phyloP scores from a whole-genome alignment of 2,888 invertebrate genomes.

The Embidobia sp. region DNA sequence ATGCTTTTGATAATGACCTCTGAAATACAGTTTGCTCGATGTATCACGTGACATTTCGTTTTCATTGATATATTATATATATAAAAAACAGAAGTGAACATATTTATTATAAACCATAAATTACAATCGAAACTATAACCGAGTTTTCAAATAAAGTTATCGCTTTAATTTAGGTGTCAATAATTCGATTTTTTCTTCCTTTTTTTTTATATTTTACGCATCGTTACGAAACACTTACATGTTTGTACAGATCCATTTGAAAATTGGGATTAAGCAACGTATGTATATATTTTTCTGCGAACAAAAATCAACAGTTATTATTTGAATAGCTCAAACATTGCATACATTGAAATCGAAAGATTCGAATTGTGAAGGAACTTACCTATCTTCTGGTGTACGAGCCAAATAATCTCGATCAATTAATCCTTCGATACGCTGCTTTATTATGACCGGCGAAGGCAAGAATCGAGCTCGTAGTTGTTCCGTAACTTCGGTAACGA shows the following conservation, averaged over 20 bases:
- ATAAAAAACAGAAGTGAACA: constrained; percentile 49
- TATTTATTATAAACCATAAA: constrained; percentile 39
- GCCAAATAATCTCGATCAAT: constrained; percentile 99
- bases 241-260: constrained; percentile 79
- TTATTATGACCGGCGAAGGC: constrained; percentile 98
- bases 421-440: constrained; percentile 99
- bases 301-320: constrained; percentile 45
- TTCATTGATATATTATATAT: constrained; percentile 37
- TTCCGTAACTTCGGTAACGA: constrained; percentile 98
- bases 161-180: constrained; percentile 34
- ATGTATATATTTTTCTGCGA: constrained; percentile 94
- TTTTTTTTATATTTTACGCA: constrained; percentile 44
- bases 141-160: constrained; percentile 23
- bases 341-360: no score
- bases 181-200: no score
- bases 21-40: constrained; percentile 48
- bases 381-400: constrained; percentile 96
- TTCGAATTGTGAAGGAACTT: constrained; percentile 57
- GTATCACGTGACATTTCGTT: constrained; percentile 42
- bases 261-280: constrained; percentile 89
- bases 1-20: constrained; percentile 43
- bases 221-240: constrained; percentile 70
- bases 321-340: no score
- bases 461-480: constrained; percentile 98
- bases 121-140: constrained; percentile 42